Evolutionary conservation across 2,888 invertebrate species (phyloP).

Genomic region (Lycaena phlaeas): DNA sequence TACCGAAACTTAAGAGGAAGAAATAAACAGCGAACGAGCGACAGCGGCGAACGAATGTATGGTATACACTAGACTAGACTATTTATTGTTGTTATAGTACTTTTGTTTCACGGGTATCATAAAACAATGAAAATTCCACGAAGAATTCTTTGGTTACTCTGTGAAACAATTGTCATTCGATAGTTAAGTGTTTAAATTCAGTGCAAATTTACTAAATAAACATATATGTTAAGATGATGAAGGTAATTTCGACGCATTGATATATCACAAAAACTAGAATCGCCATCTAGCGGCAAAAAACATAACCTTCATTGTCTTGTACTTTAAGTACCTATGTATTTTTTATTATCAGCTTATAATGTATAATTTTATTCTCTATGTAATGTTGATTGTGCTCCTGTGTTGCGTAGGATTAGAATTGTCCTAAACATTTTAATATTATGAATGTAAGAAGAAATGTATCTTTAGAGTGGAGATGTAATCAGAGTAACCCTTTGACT

Average conservation of each 20-base stretch:
- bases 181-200: slow-evolving; percentile 5
- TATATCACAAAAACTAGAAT: not conserved
- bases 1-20: slow-evolving; percentile 67
- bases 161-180: slow-evolving; percentile 18
- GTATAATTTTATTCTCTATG: not conserved
- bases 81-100: slow-evolving; percentile 23
- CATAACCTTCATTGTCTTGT: not conserved
- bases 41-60: slow-evolving; percentile 54
- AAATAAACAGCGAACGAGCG: slow-evolving; percentile 52
- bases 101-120: slow-evolving; percentile 17
- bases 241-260: slow-evolving; percentile 12
- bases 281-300: not conserved
- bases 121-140: not conserved
- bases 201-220: slow-evolving; percentile 5
- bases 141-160: not conserved
- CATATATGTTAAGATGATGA: slow-evolving; percentile 5
- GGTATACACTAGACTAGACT: slow-evolving; percentile 27
- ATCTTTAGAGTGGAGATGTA: not conserved
- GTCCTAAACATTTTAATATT: not conserved
- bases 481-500: not conserved
- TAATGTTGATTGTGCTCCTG: slow-evolving; percentile 1
- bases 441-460: not conserved
- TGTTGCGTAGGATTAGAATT: not conserved
- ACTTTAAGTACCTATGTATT: slow-evolving; percentile 6
- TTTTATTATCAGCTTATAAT: not conserved